phyloP scores from a whole-genome alignment of 2,888 invertebrate species.

The Leucoma salicis region DNA sequence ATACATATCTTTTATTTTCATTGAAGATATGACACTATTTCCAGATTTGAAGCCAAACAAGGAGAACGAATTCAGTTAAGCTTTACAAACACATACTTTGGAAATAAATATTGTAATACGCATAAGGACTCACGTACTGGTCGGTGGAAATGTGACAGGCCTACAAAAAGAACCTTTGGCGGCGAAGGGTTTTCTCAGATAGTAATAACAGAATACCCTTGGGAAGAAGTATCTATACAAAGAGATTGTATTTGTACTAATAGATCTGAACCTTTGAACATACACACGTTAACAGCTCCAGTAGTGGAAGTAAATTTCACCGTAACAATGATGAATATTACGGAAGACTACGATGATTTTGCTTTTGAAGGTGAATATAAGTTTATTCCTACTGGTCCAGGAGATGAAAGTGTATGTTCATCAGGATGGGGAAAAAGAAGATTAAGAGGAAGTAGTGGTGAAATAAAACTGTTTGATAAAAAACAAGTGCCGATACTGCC shows the following conservation, averaged over 20 bases:
- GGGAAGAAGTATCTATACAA: conserved; percentile 85
- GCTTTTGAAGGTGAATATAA: conserved; percentile 89
- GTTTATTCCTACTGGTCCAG: conserved; percentile 82
- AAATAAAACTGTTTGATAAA: conserved; percentile 86
- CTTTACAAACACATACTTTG: conserved; percentile 86
- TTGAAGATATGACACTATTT: conserved; percentile 8
- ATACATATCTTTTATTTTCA: background rate
- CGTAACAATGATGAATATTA: conserved; percentile 89
- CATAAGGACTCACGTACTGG: conserved; percentile 85
- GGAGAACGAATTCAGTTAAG: conserved; percentile 87
- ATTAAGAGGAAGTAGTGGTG: conserved; percentile 87
- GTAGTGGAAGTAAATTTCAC: conserved; percentile 88
- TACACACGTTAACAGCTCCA: conserved; percentile 86
- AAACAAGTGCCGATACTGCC: conserved; percentile 68
- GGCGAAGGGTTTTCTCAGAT: conserved; percentile 83
- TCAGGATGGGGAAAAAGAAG: conserved; percentile 85
- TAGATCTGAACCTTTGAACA: conserved; percentile 84
- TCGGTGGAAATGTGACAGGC: conserved; percentile 86
- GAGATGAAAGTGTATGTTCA: conserved; percentile 83
- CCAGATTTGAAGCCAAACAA: conserved; percentile 85
- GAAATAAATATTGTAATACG: conserved; percentile 85
- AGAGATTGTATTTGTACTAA: conserved; percentile 89
- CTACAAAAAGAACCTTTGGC: conserved; percentile 66
- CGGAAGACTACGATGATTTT: conserved; percentile 90
- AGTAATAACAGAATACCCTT: conserved; percentile 86